Evolutionary conservation across 2,113 vertebrate species (phyloP).

Genomic region (Stictonetta naevosa): DNA sequence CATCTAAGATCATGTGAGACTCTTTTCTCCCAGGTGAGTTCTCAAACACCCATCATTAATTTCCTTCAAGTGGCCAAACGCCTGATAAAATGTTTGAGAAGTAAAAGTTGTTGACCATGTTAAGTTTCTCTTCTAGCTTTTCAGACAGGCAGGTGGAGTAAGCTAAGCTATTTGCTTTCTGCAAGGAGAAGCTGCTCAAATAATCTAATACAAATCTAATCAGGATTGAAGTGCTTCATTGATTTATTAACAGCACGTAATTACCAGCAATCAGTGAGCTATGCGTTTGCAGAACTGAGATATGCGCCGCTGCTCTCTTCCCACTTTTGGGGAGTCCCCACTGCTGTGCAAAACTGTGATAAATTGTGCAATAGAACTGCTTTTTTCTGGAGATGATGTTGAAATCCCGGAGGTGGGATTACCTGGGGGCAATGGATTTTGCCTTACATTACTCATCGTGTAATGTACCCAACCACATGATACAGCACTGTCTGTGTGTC

Average conservation of each 20-base stretch:
- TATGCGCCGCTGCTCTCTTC: neutral
- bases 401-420: neutral
- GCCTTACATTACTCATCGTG: neutral
- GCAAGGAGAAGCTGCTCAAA: neutral
- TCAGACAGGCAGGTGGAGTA: neutral
- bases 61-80: neutral
- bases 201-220: neutral
- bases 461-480: neutral
- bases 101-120: neutral
- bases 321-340: neutral
- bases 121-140: neutral
- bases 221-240: neutral
- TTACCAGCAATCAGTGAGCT: constrained; percentile 22
- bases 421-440: neutral
- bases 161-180: neutral
- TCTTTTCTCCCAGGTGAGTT: neutral
- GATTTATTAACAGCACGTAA: constrained; percentile 44
- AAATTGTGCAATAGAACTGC: neutral
- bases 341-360: neutral
- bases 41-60: neutral
- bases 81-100: neutral
- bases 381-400: neutral
- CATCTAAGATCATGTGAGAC: neutral
- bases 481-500: neutral
- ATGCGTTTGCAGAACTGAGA: neutral